A percentile compares a stretch with the other conserved stretches of the same genome.
Conservation (phyloP, 37 sponge, comb jelly and placozoan species). For the Aplysina aerophoba region DNA sequence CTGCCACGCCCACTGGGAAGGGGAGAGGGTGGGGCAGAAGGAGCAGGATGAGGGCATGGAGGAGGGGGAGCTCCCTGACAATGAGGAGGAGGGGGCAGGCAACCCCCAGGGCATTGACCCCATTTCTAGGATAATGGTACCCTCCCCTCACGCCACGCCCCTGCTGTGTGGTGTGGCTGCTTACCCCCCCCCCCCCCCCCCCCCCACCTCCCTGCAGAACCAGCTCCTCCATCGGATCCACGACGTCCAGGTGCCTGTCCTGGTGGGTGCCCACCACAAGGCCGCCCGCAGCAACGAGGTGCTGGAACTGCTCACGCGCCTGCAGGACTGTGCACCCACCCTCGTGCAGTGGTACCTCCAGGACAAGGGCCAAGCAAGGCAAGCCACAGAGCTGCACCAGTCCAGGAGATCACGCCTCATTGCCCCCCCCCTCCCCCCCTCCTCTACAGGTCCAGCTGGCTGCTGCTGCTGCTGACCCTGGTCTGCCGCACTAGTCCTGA, state of each 20-base stretch:
- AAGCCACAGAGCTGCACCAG: not conserved
- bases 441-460: slow-evolving; percentile 9
- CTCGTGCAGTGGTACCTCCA: slow-evolving; percentile 14
- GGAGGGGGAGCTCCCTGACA: slow-evolving; percentile 26
- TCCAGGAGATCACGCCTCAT: not conserved
- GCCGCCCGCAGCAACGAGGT: too few relatives aligned
- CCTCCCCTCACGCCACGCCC: not conserved
- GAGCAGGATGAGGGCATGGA: slow-evolving; percentile 22
- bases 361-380: not conserved
- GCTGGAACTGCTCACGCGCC: not conserved
- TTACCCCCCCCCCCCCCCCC: not conserved
- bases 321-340: not conserved
- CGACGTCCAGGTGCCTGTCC: not conserved
- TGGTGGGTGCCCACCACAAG: not conserved
- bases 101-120: slow-evolving; percentile 1
- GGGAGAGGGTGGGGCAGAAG: not conserved
- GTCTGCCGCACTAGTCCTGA: slow-evolving; percentile 11
- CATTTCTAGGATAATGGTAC: not conserved
- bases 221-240: not conserved
- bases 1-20: slow-evolving; percentile 26
- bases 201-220: not conserved
- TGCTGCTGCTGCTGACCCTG: not conserved
- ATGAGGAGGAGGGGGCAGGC: not conserved
- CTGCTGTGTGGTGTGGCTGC: not conserved
- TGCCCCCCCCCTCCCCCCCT: not conserved